A percentile compares a stretch with the other conserved stretches of the same genome.
These are phyloP conservation scores for Caenorhabditis zanzibari DNA, from an alignment of 2,888 invertebrate genomes.

Conservation along the genomic window DNA sequence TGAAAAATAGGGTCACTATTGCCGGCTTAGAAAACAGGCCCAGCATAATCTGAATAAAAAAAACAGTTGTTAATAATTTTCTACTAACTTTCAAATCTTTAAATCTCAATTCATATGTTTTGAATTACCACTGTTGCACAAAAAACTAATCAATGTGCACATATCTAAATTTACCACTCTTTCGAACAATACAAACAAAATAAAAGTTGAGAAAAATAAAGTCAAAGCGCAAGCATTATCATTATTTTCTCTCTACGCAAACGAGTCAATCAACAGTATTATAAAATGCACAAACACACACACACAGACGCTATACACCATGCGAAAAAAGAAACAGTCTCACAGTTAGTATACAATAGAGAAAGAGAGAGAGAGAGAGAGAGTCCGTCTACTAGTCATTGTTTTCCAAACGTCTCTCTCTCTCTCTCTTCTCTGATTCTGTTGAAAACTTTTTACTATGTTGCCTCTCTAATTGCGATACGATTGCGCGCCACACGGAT, in stretches of 20 bases:
- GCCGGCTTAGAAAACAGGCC: too few relatives aligned
- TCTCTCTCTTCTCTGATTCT: conserved; percentile 37
- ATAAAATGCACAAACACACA: conserved; percentile 29
- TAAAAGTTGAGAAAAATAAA: neutral
- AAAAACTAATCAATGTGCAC: too few relatives aligned
- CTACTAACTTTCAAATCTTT: too few relatives aligned
- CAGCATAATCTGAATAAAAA: too few relatives aligned
- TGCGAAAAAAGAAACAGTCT: neutral
- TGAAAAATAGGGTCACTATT: too few relatives aligned
- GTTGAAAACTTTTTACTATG: conserved; percentile 1
- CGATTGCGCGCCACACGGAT: conserved; percentile 21
- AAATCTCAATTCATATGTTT: too few relatives aligned
- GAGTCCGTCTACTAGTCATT: conserved; percentile 35
- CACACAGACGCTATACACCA: neutral
- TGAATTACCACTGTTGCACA: too few relatives aligned
- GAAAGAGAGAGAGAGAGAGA: too few relatives aligned
- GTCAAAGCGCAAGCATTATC: conserved; percentile 5
- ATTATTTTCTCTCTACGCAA: conserved; percentile 1
- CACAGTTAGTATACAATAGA: conserved; percentile 21
- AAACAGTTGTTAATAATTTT: too few relatives aligned
- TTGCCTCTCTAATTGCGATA: conserved; percentile 24
- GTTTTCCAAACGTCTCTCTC: conserved; percentile 42
- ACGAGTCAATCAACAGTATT: conserved; percentile 26
- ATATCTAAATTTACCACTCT: neutral
- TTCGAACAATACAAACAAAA: neutral